Conservation (phyloP, 2,113 vertebrate genomes). For the Tilapia sparmanii region DNA sequence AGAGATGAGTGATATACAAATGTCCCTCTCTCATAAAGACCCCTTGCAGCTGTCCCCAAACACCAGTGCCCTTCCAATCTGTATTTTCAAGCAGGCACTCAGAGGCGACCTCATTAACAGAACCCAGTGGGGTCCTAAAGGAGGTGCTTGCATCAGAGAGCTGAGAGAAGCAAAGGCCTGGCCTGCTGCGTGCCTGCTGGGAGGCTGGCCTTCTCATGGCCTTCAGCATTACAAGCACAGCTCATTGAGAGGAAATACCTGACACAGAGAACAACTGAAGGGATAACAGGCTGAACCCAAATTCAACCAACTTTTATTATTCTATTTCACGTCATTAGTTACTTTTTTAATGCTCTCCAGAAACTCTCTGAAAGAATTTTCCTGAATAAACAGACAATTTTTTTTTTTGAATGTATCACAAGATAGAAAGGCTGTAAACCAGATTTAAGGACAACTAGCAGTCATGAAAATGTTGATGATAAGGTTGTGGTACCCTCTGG, state of each 20-base stretch:
- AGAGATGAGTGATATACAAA: not conserved
- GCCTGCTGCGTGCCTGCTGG: not conserved
- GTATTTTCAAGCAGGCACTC: conserved; percentile 23
- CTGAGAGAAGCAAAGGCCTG: conserved; percentile 8
- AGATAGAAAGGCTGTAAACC: not conserved
- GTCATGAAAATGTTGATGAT: not conserved
- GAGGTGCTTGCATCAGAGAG: conserved; percentile 45
- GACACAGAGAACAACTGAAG: not conserved
- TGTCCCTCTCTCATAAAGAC: not conserved
- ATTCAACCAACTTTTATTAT: not conserved
- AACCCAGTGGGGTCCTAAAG: conserved; percentile 7
- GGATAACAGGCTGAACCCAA: not conserved
- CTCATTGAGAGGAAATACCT: not conserved
- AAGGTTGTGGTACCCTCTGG: not conserved
- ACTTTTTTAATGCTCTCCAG: not conserved
- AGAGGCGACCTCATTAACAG: conserved; percentile 37
- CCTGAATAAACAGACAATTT: not conserved
- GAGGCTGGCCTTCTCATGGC: conserved; percentile 7
- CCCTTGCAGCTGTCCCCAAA: not conserved
- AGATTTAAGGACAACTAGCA: not conserved
- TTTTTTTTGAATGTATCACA: not conserved
- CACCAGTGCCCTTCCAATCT: conserved; percentile 5
- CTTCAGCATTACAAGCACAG: not conserved
- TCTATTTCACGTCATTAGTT: not conserved
- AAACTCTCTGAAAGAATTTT: not conserved